Evolutionary conservation across 2,113 vertebrate genomes (phyloP), one percentile per base, ranked within the genome.

Genomic region (Varanus salvator): DNA sequence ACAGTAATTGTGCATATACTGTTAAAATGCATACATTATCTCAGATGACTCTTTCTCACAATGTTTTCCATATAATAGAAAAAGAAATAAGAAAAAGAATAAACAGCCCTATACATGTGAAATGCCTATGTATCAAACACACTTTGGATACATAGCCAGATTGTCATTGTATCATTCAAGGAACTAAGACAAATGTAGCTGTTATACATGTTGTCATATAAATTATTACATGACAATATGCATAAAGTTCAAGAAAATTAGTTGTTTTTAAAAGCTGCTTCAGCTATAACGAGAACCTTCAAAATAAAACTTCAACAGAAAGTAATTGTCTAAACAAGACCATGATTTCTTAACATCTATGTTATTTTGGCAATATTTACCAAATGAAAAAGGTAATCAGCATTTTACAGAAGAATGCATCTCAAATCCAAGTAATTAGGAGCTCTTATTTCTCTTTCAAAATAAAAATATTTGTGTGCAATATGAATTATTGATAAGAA

Each of bases 1-100:
- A 80, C 11, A 74, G 50, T 74, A 29, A 0, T 0, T 2, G 54
- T 8, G 0, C 76, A 6, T 25, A 66, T 4, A 84, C 87, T 57
- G 50, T 87, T 69, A 86, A 17, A 3, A 83, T 25, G 57, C 1
- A 48, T 1, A 86, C 90, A 60, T 14, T 88, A 57, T 31, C 38
- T 68, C 78, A 94, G 19, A 44, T 1, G 12, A 27, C 89, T 68
- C 25, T 90, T 80, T 8, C 66, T 38, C 75, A 31, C 44, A n/a
- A 12, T 85, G 2, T 54, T 66, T 52, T 57, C 69, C 71, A 81
- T 34, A 57, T 71, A 88, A 29, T 71, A 80, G 31, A 3, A 81
- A 29, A 80, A 80, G 31, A 3, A 81, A n/a, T 48, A 38, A 23
- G n/a, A 66, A 11, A 38, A 38, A 38, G 44, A 82, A 82, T 19